Conservation (phyloP, 1,140 invertebrate species). For the Neuroterus valhalla region DNA sequence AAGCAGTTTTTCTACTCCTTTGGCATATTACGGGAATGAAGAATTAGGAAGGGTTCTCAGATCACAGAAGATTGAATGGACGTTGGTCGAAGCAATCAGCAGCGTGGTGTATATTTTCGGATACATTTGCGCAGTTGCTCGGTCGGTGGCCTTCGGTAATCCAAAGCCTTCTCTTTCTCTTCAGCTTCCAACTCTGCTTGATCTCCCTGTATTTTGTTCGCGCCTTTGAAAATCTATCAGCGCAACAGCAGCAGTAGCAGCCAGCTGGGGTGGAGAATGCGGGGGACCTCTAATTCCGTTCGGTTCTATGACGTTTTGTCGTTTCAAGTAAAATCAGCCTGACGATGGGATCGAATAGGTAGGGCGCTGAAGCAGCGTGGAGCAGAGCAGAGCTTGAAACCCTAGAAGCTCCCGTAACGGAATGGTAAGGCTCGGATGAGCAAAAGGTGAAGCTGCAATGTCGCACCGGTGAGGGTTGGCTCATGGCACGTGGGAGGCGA, state of each 20-base stretch:
- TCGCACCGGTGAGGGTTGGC: slow-evolving; percentile 36
- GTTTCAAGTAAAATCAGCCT: slow-evolving; percentile 1
- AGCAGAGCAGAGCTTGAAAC: slow-evolving; percentile 57
- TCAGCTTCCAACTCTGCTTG: slow-evolving; percentile 9
- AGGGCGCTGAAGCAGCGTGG: slow-evolving; percentile 41
- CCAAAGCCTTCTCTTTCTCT: slow-evolving; percentile 32
- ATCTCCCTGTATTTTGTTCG: slow-evolving; percentile 25
- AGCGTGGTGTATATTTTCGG: slow-evolving; percentile 14
- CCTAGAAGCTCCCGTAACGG: slow-evolving; percentile 60
- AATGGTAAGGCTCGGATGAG: slow-evolving; percentile 62
- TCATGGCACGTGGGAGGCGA: slow-evolving; percentile 40
- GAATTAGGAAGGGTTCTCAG: not conserved
- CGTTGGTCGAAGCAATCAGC: slow-evolving; percentile 19
- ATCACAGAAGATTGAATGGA: slow-evolving; percentile 19
- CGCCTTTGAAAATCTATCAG: slow-evolving; percentile 56
- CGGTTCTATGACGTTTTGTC: slow-evolving; percentile 31
- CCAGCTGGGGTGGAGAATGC: slow-evolving; percentile 30
- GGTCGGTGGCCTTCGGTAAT: slow-evolving; percentile 30
- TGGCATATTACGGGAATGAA: not conserved
- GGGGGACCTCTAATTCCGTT: slow-evolving; percentile 53
- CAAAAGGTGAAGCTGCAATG: slow-evolving; percentile 56
- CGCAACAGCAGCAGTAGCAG: no score
- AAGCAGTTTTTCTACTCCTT: no score
- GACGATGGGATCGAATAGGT: slow-evolving; percentile 29
- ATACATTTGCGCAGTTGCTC: slow-evolving; percentile 32